These are phyloP conservation scores for Rhyacichthys aspro DNA, from an alignment of 2,797 vertebrate species.

Conservation along the genomic window DNA sequence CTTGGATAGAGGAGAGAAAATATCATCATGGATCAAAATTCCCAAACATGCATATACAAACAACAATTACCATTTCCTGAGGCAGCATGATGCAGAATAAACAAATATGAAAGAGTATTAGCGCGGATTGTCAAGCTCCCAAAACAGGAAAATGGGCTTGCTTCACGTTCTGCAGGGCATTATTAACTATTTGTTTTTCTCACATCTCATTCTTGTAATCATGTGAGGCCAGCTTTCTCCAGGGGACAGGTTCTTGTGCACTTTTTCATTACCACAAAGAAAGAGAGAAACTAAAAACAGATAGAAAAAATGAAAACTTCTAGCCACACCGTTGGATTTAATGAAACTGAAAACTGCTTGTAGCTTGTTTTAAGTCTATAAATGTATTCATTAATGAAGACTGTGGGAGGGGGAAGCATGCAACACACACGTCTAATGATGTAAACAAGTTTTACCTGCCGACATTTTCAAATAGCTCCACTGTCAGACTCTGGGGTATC, in stretches of 20 bases:
- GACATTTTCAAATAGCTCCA: constrained; percentile 33
- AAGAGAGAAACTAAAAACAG: constrained; percentile 3
- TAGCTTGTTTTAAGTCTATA: no score
- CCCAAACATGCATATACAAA: constrained; percentile 71
- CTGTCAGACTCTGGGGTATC: constrained; percentile 57
- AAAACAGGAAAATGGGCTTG: constrained; percentile 23
- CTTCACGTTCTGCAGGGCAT: constrained; percentile 58
- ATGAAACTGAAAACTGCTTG: constrained; percentile 34
- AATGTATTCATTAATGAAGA: constrained; percentile 29
- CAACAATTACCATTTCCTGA: constrained; percentile 69
- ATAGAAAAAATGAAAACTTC: neutral
- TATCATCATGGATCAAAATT: constrained; percentile 66
- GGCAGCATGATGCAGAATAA: constrained; percentile 59
- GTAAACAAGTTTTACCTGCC: constrained; percentile 57
- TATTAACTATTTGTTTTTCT: constrained; percentile 63
- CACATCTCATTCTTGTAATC: constrained; percentile 65
- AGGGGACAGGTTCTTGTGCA: constrained; percentile 35
- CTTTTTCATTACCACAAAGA: constrained; percentile 36
- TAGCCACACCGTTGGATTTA: constrained; percentile 15
- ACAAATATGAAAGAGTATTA: constrained; percentile 63
- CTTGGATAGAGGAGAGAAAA: constrained; percentile 72
- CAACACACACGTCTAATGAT: constrained; percentile 36
- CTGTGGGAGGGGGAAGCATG: constrained; percentile 6
- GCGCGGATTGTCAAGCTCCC: constrained; percentile 37
- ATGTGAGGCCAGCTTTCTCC: constrained; percentile 62